Evolutionary conservation across 2,888 invertebrate genomes (phyloP), one percentile per base, ranked within the genome.

Genomic region (Lobophora halterata): DNA sequence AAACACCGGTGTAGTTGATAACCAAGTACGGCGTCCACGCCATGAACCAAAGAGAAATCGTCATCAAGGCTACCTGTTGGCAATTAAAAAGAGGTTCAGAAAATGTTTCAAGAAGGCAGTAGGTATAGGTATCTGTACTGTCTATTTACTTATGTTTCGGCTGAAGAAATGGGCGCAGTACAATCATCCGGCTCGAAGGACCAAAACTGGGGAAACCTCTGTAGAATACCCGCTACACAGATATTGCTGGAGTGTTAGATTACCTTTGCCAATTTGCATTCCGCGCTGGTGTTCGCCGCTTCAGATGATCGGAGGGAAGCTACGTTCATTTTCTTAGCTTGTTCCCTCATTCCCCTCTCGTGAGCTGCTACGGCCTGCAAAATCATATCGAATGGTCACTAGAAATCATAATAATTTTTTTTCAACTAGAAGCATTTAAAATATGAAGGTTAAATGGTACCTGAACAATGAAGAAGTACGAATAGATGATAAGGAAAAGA

Each of bases 321-420:
- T 3, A 96, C 96, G 76, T 96, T 96, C 96, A 96, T 96, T 82
- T 96, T 96, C 80, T 96, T 96, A 33, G 96, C 96, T 80, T 96
- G 96, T 73, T 95, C 96, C 58, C 95, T 89, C 94, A 96, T 95
- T 23, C 89, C 90, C 65, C 92, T 95, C 77, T 96, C 96, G 83
- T 96, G 96, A 58, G 93, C 93, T 39, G 93, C 89, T 41, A 95
- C 95, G 52, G 95, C 95, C 90, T 93, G 65, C 12, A 61, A 73
- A 54, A n/a, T n/a, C n/a, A n/a, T 42, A 54, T 35, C 19, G 9
- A 26, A 18, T 10, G 27, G 20, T 10, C 23, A 8, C 27, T 12
- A 35, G 3, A 17, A 5, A 16, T 7, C 1, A 18, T 17, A 27
- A n/a, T n/a, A n/a, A n/a, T n/a, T n/a, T n/a, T n/a, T n/a, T n/a